These are phyloP conservation scores for Brachionus manjavacas DNA, from an alignment of 1,140 invertebrate genomes.

Conservation along the genomic window DNA sequence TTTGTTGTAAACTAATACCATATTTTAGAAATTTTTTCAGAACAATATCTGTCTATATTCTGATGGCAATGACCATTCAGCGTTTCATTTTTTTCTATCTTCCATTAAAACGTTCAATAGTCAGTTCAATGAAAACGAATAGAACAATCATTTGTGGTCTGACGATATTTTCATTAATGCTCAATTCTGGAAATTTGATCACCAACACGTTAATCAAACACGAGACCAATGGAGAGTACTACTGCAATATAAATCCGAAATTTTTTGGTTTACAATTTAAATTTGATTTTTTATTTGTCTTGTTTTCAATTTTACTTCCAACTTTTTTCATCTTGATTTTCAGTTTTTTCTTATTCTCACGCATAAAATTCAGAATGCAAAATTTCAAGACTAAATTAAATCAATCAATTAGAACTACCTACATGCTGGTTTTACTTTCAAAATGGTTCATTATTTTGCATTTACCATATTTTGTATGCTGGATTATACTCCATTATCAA, in stretches of 20 bases:
- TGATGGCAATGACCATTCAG: not conserved
- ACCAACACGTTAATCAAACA: not conserved
- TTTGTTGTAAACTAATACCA: conserved; percentile 30
- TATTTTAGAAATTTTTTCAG: conserved; percentile 27
- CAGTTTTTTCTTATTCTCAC: not conserved
- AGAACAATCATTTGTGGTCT: not conserved
- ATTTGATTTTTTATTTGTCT: conserved; percentile 26
- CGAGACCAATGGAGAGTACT: conserved; percentile 4
- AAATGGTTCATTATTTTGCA: conserved; percentile 29
- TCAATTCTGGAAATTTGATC: not conserved
- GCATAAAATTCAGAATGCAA: conserved; percentile 1
- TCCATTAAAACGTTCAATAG: not conserved
- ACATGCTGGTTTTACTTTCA: not conserved
- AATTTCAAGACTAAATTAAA: not conserved
- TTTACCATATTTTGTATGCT: conserved; percentile 20
- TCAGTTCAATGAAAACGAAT: not conserved
- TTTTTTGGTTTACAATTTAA: not conserved
- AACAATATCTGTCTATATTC: conserved; percentile 15
- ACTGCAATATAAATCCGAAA: not conserved
- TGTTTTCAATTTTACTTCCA: conserved; percentile 1
- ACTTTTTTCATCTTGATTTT: conserved; percentile 8
- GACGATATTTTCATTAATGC: not conserved
- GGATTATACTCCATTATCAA: not conserved
- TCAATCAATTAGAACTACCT: not conserved
- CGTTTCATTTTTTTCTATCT: conserved; percentile 12